Percentiles rank a stretch among this genome's conserved stretches.
These are phyloP conservation scores for Anoplolepis gracilipes DNA, from an alignment of 1,140 invertebrate genomes.

Conservation along the genomic window DNA sequence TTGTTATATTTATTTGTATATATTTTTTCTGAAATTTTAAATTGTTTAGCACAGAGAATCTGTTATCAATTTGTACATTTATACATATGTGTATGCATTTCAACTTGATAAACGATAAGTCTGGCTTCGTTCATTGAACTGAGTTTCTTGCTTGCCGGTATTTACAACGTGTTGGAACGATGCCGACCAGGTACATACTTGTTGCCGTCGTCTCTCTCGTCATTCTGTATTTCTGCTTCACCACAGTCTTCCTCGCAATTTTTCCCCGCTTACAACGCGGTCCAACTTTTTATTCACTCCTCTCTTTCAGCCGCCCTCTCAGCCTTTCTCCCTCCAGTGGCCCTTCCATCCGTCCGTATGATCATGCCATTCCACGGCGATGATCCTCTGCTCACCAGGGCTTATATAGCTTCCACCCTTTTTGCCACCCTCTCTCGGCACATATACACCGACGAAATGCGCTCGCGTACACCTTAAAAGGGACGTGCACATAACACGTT, in stretches of 20 bases:
- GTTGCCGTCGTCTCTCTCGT: conserved; percentile 72
- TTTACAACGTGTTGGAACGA: conserved; percentile 74
- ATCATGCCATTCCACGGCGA: conserved; percentile 79
- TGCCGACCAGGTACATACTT: conserved; percentile 76
- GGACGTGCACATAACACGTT: conserved; percentile 29
- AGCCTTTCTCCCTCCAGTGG: conserved; percentile 54
- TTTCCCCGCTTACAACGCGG: conserved; percentile 54
- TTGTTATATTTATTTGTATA: background rate
- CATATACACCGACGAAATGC: conserved; percentile 45
- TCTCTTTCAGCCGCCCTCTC: conserved; percentile 58
- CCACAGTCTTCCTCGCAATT: conserved; percentile 39
- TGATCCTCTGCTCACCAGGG: conserved; percentile 77
- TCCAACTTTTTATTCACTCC: conserved; percentile 62
- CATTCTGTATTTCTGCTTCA: conserved; percentile 41
- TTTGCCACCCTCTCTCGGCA: conserved; percentile 58
- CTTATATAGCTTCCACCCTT: conserved; percentile 68
- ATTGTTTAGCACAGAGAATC: background rate
- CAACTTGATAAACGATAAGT: conserved; percentile 16
- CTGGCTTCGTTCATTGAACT: conserved; percentile 3
- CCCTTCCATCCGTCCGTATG: conserved; percentile 72
- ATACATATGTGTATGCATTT: background rate
- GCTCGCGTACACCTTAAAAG: conserved; percentile 49
- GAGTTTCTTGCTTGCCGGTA: conserved; percentile 52
- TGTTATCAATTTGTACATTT: too few relatives aligned
- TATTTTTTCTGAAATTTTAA: background rate